phyloP scores from a whole-genome alignment of 1,140 invertebrate genomes.

The Acromyrmex echinatior region DNA sequence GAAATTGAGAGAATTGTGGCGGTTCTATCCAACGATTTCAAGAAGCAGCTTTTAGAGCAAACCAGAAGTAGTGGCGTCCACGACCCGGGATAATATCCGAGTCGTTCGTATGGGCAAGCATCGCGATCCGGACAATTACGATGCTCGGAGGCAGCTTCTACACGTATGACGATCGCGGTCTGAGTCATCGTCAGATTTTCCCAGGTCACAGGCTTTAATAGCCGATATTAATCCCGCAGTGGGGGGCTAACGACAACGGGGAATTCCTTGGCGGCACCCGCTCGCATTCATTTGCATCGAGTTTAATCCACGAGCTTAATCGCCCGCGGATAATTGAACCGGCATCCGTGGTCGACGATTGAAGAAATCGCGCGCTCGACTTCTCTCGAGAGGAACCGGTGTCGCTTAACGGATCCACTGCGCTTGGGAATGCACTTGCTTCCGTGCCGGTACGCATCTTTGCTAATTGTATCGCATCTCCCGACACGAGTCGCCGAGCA shows the following conservation, averaged over 20 bases:
- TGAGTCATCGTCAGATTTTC: constrained; percentile 56
- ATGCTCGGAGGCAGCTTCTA: constrained; percentile 49
- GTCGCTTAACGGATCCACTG: constrained; percentile 72
- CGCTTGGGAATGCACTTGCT: constrained; percentile 58
- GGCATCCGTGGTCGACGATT: constrained; percentile 64
- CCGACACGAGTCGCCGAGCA: constrained; percentile 68
- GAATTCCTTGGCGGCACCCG: constrained; percentile 65
- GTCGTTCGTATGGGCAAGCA: constrained; percentile 13
- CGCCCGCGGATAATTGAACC: constrained; percentile 77
- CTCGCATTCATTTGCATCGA: constrained; percentile 69
- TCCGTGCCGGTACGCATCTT: constrained; percentile 58
- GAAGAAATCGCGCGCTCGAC: constrained; percentile 46
- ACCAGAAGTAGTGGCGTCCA: constrained; percentile 11
- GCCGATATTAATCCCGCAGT: constrained; percentile 65
- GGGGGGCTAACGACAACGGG: constrained; percentile 71
- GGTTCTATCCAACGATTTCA: constrained; percentile 9
- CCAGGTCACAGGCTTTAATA: constrained; percentile 19
- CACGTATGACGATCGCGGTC: constrained; percentile 23
- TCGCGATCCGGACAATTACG: constrained; percentile 47
- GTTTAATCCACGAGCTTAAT: constrained; percentile 67
- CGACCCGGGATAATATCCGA: constrained; percentile 31
- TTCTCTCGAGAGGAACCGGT: constrained; percentile 34
- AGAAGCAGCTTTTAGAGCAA: not conserved
- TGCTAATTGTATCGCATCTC: constrained; percentile 76
- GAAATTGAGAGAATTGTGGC: not conserved